Evolutionary conservation across 1,140 invertebrate genomes (phyloP).

Genomic region (Pseudomyrmex cubaensis): DNA sequence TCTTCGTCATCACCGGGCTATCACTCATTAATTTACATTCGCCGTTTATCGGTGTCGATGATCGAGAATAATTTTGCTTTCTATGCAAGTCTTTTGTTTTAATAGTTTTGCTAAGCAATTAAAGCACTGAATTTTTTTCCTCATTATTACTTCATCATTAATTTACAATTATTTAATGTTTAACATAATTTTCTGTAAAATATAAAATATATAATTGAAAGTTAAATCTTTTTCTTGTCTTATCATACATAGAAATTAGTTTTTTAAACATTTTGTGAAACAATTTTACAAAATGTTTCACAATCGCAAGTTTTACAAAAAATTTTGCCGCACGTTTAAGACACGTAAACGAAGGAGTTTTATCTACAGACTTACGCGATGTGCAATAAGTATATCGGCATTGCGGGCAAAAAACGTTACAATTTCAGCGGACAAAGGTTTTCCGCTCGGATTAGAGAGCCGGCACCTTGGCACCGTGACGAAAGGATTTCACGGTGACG

Average conservation of each 20-base stretch:
- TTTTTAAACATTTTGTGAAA: background rate
- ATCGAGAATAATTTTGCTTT: conserved; percentile 5
- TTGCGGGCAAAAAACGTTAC: background rate
- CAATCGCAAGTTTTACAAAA: background rate
- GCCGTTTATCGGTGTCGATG: background rate
- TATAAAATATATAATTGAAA: background rate
- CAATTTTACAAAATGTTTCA: background rate
- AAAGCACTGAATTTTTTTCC: no score
- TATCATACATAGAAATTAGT: background rate
- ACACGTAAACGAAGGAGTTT: conserved; percentile 8
- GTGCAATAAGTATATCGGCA: conserved; percentile 11
- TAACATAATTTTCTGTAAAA: background rate
- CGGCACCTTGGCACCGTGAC: conserved; percentile 29
- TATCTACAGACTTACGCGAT: background rate
- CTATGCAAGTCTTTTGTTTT: background rate
- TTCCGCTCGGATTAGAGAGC: conserved; percentile 33
- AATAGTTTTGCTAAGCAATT: background rate
- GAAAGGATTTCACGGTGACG: conserved; percentile 64
- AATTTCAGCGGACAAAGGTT: conserved; percentile 14
- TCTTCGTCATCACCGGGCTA: background rate
- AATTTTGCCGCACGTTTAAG: background rate
- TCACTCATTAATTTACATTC: conserved; percentile 19
- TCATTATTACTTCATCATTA: no score
- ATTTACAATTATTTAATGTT: no score
- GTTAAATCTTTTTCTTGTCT: background rate